A percentile compares a stretch with the other conserved stretches of the same genome.
Evolutionary conservation across 2,113 vertebrate species (phyloP).

Genomic region (Dunckerocampus dactyliophorus): DNA sequence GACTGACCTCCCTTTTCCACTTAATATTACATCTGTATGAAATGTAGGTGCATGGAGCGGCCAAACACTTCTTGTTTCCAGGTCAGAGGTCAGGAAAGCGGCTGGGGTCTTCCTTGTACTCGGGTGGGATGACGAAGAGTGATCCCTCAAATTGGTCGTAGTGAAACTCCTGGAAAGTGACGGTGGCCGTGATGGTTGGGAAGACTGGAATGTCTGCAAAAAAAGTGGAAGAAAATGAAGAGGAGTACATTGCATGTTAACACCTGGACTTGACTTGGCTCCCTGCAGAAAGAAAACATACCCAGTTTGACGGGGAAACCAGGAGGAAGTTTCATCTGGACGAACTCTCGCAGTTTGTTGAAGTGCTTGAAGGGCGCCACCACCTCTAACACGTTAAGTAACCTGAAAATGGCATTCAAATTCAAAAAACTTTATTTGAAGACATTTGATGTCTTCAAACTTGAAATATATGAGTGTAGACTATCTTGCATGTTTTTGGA

Average conservation of each 20-base stretch:
- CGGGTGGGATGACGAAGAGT: slow-evolving; percentile 84
- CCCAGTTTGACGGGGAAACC: slow-evolving; percentile 95
- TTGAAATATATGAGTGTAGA: too few species aligned
- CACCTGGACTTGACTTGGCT: too few species aligned
- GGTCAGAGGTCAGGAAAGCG: slow-evolving; percentile 90
- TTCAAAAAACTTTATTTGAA: too few species aligned
- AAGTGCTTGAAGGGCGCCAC: slow-evolving; percentile 98
- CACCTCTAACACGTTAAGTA: slow-evolving; percentile 95
- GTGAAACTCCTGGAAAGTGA: slow-evolving; percentile 97
- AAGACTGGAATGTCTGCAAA: slow-evolving; percentile 89
- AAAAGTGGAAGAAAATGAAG: not conserved
- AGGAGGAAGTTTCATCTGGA: slow-evolving; percentile 97
- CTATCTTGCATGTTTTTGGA: too few species aligned
- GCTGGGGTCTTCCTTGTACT: slow-evolving; percentile 94
- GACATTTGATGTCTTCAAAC: too few species aligned
- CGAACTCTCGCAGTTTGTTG: slow-evolving; percentile 97
- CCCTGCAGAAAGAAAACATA: slow-evolving; percentile 54
- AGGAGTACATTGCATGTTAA: not conserved
- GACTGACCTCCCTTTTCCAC: not conserved
- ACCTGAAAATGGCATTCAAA: slow-evolving; percentile 59
- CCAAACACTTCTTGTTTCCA: slow-evolving; percentile 12
- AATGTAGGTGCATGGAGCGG: not conserved
- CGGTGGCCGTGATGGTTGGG: slow-evolving; percentile 96
- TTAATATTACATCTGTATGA: too few species aligned
- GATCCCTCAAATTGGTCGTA: slow-evolving; percentile 86